Base-by-base conservation (phyloP, 1,140 invertebrate species). In the Drosophila repletoides region DNA sequence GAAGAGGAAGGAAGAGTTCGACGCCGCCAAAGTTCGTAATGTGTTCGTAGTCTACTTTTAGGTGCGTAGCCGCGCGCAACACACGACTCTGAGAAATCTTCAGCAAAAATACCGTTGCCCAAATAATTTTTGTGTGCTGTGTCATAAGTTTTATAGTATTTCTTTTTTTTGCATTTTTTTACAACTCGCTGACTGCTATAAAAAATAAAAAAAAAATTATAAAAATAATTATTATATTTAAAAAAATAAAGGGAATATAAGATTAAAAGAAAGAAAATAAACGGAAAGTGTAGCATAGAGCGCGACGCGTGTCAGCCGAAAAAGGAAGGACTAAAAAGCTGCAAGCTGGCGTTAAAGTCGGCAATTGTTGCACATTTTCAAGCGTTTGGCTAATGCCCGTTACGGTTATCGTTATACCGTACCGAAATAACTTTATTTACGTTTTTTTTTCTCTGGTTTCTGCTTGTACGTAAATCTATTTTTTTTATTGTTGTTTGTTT, bases 11-110 rank as follows among this genome's bases (percentile, higher is more conserved):
- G 2, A 12, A 21, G 41, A 28, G 61, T 22, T 67, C 49, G 28
- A 59, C 67, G 53, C 29, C 45, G 55, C 29, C 28, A 17, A 24
- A 72, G 43, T 46, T 63, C 61, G 60, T 69, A 34, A 45, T 73
- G 52, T 56, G 68, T 59, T 80, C 65, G 86, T 86, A 89, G 87
- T 88, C 87, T 75, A 88, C 86, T 87, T 89, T 88, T 87, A 89
- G 87, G 86, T 88, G 86, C 86, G 80, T 87, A 88, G 76, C 81
- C 58, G 76, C 79, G 72, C 73, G 77, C 69, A 83, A 52, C 72
- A 76, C 59, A 61, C 76, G 65, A 48, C 58, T 19, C 34, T 48
- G 28, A 21, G 22, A 1, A 43, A 46, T 21, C 19, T 17, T 31
- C 28, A 34, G 1, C 10, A 43, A 29, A 46, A 70, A 59, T 40